Percentiles rank a stretch among this genome's conserved stretches.
phyloP scores from a whole-genome alignment of 2,797 vertebrate genomes.

The Gephyroberyx darwinii region DNA sequence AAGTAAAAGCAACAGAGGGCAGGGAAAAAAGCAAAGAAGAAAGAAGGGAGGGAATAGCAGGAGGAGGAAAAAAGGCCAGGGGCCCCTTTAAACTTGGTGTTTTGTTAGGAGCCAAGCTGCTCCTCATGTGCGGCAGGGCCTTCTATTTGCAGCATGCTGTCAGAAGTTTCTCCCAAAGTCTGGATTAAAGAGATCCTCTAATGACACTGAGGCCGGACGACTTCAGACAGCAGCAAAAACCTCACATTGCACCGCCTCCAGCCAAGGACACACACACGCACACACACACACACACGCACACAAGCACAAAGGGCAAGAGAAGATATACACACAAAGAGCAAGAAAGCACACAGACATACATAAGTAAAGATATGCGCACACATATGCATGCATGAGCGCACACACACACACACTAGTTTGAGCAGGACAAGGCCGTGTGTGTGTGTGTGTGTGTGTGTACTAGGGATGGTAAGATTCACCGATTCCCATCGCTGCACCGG shows the following conservation, averaged over 20 bases:
- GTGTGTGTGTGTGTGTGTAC: constrained; percentile 15
- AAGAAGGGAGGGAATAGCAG: constrained; percentile 65
- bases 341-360: constrained; percentile 52
- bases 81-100: constrained; percentile 80
- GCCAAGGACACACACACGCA: constrained; percentile 66
- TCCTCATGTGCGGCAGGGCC: constrained; percentile 78
- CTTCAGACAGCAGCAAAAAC: constrained; percentile 76
- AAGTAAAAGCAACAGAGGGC: constrained; percentile 80
- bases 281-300: constrained; percentile 29
- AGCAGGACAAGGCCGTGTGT: constrained; percentile 65
- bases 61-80: constrained; percentile 72
- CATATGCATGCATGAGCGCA: constrained; percentile 9
- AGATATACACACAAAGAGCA: constrained; percentile 65
- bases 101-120: constrained; percentile 79
- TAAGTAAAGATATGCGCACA: constrained; percentile 60
- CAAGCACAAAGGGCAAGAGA: constrained; percentile 44
- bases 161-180: constrained; percentile 80
- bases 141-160: constrained; percentile 80
- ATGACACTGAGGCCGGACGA: constrained; percentile 81
- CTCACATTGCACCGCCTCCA: constrained; percentile 73
- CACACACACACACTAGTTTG: constrained; percentile 55
- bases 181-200: constrained; percentile 85
- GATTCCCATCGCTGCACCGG: no score
- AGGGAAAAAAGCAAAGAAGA: constrained; percentile 66
- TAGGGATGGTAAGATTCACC: no score